These are phyloP conservation scores for Apodemia zela DNA, from an alignment of 2,888 invertebrate genomes.

Conservation along the genomic window DNA sequence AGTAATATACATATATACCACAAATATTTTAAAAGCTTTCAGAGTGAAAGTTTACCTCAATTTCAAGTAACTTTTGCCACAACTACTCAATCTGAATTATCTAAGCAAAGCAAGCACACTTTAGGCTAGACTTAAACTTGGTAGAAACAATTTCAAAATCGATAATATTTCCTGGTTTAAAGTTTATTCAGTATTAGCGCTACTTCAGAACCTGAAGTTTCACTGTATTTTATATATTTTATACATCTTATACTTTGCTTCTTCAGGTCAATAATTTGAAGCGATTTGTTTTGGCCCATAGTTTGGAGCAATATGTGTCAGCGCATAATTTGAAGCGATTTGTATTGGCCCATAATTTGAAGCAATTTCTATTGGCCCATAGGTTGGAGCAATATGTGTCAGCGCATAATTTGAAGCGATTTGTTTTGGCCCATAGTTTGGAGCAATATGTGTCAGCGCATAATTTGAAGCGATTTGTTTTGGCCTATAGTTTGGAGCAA, in stretches of 20 bases:
- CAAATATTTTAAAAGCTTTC: background rate
- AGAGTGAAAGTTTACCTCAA: background rate
- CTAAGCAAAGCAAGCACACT: background rate
- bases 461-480: too few relatives aligned
- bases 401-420: too few relatives aligned
- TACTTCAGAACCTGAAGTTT: background rate
- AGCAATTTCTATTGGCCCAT: too few relatives aligned
- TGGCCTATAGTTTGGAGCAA: too few relatives aligned
- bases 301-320: too few relatives aligned
- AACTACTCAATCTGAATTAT: constrained; percentile 4
- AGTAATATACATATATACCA: too few relatives aligned
- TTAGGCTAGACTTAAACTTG: background rate
- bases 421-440: too few relatives aligned
- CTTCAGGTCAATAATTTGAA: background rate
- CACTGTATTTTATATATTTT: background rate
- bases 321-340: too few relatives aligned
- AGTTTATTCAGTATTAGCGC: background rate
- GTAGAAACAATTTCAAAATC: background rate
- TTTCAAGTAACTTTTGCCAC: background rate
- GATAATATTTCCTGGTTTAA: background rate
- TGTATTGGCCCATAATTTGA: too few relatives aligned
- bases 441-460: too few relatives aligned
- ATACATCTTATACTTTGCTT: background rate
- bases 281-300: too few relatives aligned
- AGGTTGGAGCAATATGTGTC: too few relatives aligned